phyloP scores from a whole-genome alignment of 1,140 invertebrate species.

The Drosophila eugracilis region DNA sequence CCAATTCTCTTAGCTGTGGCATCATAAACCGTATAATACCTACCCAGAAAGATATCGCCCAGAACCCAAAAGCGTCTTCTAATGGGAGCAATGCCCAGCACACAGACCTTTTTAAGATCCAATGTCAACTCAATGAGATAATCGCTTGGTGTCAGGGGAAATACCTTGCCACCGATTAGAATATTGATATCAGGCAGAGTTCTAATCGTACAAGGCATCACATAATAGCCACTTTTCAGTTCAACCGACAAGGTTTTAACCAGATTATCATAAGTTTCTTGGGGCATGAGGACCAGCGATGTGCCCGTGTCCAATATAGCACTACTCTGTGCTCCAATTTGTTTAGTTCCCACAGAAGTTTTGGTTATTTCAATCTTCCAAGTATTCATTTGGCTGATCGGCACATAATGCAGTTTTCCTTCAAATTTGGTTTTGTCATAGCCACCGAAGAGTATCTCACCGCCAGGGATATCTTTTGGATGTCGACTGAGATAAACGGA shows the following conservation, averaged over 20 bases:
- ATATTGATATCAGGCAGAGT: conserved; percentile 34
- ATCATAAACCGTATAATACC: conserved; percentile 61
- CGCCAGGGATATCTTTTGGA: conserved; percentile 85
- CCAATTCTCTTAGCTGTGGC: conserved; percentile 35
- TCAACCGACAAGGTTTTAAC: conserved; percentile 13
- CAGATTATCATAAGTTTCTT: conserved; percentile 83
- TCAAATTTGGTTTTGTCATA: conserved; percentile 43
- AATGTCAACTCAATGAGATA: conserved; percentile 28
- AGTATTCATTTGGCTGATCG: conserved; percentile 52
- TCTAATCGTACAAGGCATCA: conserved; percentile 10
- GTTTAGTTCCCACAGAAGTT: conserved; percentile 5
- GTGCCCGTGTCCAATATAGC: conserved; percentile 92
- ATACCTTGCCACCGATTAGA: conserved; percentile 32
- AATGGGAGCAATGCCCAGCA: conserved; percentile 32
- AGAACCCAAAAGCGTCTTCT: conserved; percentile 49
- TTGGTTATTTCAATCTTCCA: conserved; percentile 73
- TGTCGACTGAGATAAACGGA: conserved; percentile 94
- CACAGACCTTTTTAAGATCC: conserved; percentile 6
- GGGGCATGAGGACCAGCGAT: conserved; percentile 89
- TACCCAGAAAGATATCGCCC: conserved; percentile 50
- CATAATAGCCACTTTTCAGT: background rate
- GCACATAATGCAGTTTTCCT: conserved; percentile 66
- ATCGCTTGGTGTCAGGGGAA: conserved; percentile 24
- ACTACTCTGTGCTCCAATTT: conserved; percentile 84
- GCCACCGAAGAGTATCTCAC: conserved; percentile 69